Evolutionary conservation across 2,797 vertebrate genomes (phyloP), one percentile per base, ranked within the genome.

Genomic region (Chelidonichthys spinosus): DNA sequence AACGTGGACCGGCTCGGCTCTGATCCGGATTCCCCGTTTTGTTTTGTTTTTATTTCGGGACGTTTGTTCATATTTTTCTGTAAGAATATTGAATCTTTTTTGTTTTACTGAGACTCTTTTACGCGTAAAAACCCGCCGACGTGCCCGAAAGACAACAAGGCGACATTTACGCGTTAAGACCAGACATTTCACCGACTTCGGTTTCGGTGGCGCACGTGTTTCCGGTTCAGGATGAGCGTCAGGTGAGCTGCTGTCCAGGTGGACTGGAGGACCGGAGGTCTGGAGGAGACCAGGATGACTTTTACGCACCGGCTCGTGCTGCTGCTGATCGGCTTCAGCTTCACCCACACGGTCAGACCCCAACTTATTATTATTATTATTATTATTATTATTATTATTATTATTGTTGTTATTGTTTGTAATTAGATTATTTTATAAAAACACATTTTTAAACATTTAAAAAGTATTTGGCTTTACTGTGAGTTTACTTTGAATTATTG

Each of bases 331-430:
- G 35, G 62, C 69, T 49, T 77, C 73, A 25, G 8, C 73, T 3
- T 74, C 61, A 25, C 83, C 49, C 76, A 39, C 68, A 75, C 64
- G 85, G 92, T 92, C 63, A 89, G 92, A 85, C 0, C n/a, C 2
- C 7, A 0, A 3, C 6, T 25, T 1, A 4, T 4, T 39, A 7
- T 11, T 54, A 11, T 15, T 47, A 25, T 25, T 18, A 14, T 43
- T 43, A 11, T 15, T 0, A 11, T 7, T 2, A 4, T 17, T 7
- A 15, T 25, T 4, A n/a, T 0, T 7, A 50, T 1, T 3, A 5
- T 4, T 47, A 25, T 13, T 0, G 13, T 9, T 4, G 4, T 18
- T 6, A 37, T 11, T 1, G 14, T 0, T 4, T 49, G 2, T 8
- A 3, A 13, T 36, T 8, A 11, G 7, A 25, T 37, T 10, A 1